Base-by-base conservation (phyloP, 2,888 invertebrate species). In the Digitonthophagus gazella region DNA sequence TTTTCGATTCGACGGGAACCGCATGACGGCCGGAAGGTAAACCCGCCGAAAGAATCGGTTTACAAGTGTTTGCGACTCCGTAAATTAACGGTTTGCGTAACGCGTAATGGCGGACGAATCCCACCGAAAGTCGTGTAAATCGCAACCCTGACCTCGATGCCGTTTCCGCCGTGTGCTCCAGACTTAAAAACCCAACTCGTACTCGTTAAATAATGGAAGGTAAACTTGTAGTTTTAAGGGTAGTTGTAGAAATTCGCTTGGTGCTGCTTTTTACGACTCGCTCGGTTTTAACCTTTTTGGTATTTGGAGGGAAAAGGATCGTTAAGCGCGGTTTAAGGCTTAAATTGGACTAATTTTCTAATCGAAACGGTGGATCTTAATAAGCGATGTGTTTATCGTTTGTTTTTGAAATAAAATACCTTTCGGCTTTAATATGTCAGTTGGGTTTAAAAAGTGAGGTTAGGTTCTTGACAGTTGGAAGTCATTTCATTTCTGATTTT, bases 91-190 rank as follows among this genome's bases (percentile, higher is more conserved):
- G 16, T 64, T 58, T 65, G 67, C 15, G 16, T 28, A 44, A 58
- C 54, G 65, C 90, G 90, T 90, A 89, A 91, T 91, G 91, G 91
- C 91, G 90, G 90, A 90, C 90, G 90, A 90, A 90, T 89, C 85
- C 84, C 70, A 66, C 69, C 68, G 70, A 68, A 71, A 68, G 58
- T 68, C 69, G 64, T 71, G 65, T 69, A 66, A 68, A 69, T 67
- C 64, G 67, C 79, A 79, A 75, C 80, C 79, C 80, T 81, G 81
- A 81, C 81, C 80, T 79, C 80, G 78, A 75, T 75, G 74, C 74
- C 72, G 75, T 75, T 76, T 72, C 73, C 28, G 28, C 75, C 76
- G 75, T 73, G 71, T 66, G 72, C 73, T 69, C 67, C 73, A 72
- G 71, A 75, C 72, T 73, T 73, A 75, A 76, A 76, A 73, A 61